These are phyloP conservation scores for Orthosia cruda DNA, from an alignment of 2,888 invertebrate species.

Conservation along the genomic window DNA sequence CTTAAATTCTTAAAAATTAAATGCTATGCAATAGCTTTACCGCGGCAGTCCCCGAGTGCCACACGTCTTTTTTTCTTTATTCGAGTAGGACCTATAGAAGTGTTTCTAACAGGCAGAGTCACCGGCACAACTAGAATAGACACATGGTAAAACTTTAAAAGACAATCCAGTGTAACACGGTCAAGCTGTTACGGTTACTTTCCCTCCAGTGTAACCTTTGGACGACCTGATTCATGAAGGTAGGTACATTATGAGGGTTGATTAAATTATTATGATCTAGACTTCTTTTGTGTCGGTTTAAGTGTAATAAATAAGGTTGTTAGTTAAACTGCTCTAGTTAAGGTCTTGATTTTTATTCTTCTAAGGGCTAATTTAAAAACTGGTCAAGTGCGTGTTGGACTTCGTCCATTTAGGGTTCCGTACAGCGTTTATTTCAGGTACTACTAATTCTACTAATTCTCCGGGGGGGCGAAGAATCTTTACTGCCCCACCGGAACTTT, in stretches of 20 bases:
- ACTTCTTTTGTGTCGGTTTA: slow-evolving; percentile 9
- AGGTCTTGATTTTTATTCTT: neutral
- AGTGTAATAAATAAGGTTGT: neutral
- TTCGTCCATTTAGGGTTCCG: too few species aligned
- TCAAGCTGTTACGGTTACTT: slow-evolving; percentile 43
- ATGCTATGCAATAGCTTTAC: too few species aligned
- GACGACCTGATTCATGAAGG: slow-evolving; percentile 35
- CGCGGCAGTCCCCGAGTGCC: too few species aligned
- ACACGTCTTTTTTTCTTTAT: too few species aligned
- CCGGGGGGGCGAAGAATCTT: too few species aligned
- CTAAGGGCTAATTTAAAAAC: too few species aligned
- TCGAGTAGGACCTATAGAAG: neutral
- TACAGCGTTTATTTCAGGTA: too few species aligned
- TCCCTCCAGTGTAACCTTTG: slow-evolving; percentile 42
- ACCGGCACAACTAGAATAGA: neutral
- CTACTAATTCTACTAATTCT: too few species aligned
- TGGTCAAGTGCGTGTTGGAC: too few species aligned
- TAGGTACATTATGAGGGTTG: slow-evolving; percentile 34
- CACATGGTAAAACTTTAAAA: slow-evolving; percentile 26
- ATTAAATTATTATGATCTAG: slow-evolving; percentile 19
- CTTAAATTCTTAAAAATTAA: too few species aligned
- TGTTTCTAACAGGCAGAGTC: neutral
- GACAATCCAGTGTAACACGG: slow-evolving; percentile 46
- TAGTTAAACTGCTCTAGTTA: neutral
- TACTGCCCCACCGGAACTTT: too few species aligned